Percentiles rank a stretch among this genome's conserved stretches.
Evolutionary conservation across 1,140 invertebrate genomes (phyloP).

Genomic region (Andricus grossulariae): DNA sequence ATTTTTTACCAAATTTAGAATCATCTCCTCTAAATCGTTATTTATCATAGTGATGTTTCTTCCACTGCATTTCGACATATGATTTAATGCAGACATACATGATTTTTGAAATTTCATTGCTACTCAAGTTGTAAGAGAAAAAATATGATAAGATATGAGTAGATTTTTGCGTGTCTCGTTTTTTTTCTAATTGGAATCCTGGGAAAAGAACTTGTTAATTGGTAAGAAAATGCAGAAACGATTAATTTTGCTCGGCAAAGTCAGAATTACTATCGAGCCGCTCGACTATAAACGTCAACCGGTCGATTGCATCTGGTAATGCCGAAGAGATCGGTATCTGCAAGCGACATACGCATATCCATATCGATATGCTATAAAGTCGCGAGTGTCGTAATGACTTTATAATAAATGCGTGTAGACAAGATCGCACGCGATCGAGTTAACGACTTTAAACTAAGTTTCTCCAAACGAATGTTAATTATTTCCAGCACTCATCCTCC

Average conservation of each 20-base stretch:
- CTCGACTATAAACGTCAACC: conserved; percentile 50
- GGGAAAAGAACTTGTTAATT: conserved; percentile 33
- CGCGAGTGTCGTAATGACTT: conserved; percentile 57
- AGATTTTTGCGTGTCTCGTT: neutral
- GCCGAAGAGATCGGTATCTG: conserved; percentile 51
- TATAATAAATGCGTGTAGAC: conserved; percentile 54
- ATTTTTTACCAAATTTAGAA: too few relatives aligned
- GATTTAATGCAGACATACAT: too few relatives aligned
- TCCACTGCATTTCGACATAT: too few relatives aligned
- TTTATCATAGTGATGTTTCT: too few relatives aligned
- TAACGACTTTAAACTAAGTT: conserved; percentile 38
- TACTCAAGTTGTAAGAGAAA: too few relatives aligned
- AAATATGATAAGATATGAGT: too few relatives aligned
- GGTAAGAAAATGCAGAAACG: conserved; percentile 52
- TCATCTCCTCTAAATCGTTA: too few relatives aligned
- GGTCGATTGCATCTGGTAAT: conserved; percentile 21
- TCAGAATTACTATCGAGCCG: conserved; percentile 57
- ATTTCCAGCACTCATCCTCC: conserved; percentile 19
- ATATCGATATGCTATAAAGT: conserved; percentile 57
- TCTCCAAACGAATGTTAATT: conserved; percentile 32
- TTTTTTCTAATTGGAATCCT: neutral
- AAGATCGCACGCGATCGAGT: conserved; percentile 38
- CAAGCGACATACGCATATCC: conserved; percentile 43
- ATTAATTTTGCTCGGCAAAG: conserved; percentile 61
- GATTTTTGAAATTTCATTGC: too few relatives aligned